These are phyloP conservation scores for Empis livida DNA, from an alignment of 2,888 invertebrate genomes.

Conservation along the genomic window DNA sequence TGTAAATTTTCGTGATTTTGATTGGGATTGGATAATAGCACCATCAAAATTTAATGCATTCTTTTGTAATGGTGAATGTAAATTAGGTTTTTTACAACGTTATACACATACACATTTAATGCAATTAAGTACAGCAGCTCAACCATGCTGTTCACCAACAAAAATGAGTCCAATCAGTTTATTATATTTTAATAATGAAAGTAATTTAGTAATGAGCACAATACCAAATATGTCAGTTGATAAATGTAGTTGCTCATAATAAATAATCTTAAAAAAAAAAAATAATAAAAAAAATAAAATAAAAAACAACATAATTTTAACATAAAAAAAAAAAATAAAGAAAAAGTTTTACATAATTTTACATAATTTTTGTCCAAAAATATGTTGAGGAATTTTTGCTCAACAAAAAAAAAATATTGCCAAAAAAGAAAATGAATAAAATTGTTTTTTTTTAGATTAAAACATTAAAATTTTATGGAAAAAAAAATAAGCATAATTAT, in stretches of 20 bases:
- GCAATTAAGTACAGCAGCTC: conserved; percentile 68
- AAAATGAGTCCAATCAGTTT: conserved; percentile 79
- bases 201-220: conserved; percentile 74
- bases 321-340: no score
- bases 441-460: no score
- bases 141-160: conserved; percentile 87
- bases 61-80: conserved; percentile 93
- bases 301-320: no score
- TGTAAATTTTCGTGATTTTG: conserved; percentile 77
- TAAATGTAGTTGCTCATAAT: conserved; percentile 80
- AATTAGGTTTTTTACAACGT: conserved; percentile 72
- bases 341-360: no score
- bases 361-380: no score
- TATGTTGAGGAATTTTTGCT: no score
- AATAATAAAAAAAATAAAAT: background rate
- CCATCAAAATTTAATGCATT: conserved; percentile 91
- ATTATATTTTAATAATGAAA: conserved; percentile 82
- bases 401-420: no score
- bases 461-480: no score
- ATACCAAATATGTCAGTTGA: conserved; percentile 92
- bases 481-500: no score
- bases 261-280: no score
- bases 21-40: conserved; percentile 97
- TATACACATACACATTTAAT: conserved; percentile 81
- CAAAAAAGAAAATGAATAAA: no score